Evolutionary conservation across 2,797 vertebrate genomes (phyloP).

Genomic region (Discoglossus pictus): DNA sequence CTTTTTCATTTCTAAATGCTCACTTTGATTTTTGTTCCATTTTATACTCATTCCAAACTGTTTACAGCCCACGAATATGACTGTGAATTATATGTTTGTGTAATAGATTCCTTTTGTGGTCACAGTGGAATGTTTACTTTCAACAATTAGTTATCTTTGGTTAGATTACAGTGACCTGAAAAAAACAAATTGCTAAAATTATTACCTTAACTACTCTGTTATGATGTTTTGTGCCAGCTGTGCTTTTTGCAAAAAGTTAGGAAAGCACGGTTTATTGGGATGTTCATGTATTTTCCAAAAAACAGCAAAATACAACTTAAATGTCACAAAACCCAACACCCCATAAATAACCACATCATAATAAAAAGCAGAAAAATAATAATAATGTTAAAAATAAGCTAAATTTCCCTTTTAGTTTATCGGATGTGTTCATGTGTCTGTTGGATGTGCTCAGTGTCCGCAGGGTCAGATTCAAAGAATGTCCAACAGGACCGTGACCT

Average conservation of each 20-base stretch:
- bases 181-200: conserved; percentile 73
- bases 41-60: conserved; percentile 88
- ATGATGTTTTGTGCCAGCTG: conserved; percentile 62
- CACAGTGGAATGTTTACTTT: conserved; percentile 81
- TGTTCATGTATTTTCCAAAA: no score
- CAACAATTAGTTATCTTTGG: conserved; percentile 86
- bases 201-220: conserved; percentile 77
- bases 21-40: conserved; percentile 89
- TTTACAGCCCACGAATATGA: conserved; percentile 88
- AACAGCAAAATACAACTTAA: no score
- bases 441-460: no score
- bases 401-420: no score
- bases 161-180: conserved; percentile 82
- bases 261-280: not conserved
- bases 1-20: conserved; percentile 88
- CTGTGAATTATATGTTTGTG: conserved; percentile 92
- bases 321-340: no score
- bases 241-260: conserved; percentile 7
- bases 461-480: no score
- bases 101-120: conserved; percentile 86
- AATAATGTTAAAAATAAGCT: no score
- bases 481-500: no score
- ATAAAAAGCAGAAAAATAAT: no score
- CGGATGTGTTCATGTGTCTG: no score
- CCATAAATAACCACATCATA: no score